Evolutionary conservation across 2,797 vertebrate genomes (phyloP), one percentile per base, ranked within the genome.

Genomic region (Glyptemys insculpta): DNA sequence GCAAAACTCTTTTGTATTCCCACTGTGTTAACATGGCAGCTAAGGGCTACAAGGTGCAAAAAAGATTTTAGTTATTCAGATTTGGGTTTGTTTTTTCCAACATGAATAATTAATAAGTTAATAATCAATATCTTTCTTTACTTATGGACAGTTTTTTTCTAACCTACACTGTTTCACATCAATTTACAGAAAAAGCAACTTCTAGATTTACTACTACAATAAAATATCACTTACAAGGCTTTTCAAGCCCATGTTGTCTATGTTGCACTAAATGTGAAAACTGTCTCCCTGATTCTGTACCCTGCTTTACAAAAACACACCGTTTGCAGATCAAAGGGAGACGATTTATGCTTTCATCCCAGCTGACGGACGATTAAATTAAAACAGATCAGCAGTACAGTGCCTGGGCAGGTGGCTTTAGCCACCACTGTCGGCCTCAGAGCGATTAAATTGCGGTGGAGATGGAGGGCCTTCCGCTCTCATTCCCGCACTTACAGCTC

Each of bases 331-430:
- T 98, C 98, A 98, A 98, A 99, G 97, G 96, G 97, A 98, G 98
- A 98, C 97, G 98, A 98, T 98, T 97, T 98, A 98, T 98, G 96
- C 98, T 98, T 98, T 99, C 99, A 98, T 98, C 98, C 97, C 97
- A 97, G 98, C 98, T 98, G 99, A 99, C 97, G 97, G 98, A 98
- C 98, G 98, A 98, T 99, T 99, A 98, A 99, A 99, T 99, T 99
- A 99, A 99, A 99, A 98, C 98, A 98, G 98, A 98, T 98, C 98
- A 98, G 98, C 98, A 97, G 98, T 98, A 98, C 94, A 95, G 98
- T 98, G 98, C 98, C 97, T 96, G 98, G 98, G 98, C 98, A 99
- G 99, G 99, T 99, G 99, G 99, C 98, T 98, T 98, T 98, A 98
- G 97, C 97, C 97, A 98, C 97, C 98, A 96, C 93, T 90, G 97